phyloP scores from a whole-genome alignment of 2,113 vertebrate genomes.

The Sitta europaea region DNA sequence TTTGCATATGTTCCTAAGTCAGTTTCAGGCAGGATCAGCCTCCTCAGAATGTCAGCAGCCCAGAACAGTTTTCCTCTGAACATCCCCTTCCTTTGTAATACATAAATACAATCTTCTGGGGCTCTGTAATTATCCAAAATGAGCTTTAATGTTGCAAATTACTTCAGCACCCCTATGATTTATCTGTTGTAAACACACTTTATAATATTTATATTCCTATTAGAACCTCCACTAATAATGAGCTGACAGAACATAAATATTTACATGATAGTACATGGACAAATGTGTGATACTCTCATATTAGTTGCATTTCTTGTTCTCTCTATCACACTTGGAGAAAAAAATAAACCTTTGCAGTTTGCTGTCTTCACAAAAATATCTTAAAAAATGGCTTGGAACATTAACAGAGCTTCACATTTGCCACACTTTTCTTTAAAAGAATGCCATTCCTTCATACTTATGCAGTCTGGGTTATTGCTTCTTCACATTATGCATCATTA shows the following conservation, averaged over 20 bases:
- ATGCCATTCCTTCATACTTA: conserved; percentile 63
- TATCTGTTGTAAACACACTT: conserved; percentile 73
- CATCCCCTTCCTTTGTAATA: conserved; percentile 66
- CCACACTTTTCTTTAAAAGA: conserved; percentile 65
- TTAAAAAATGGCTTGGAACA: conserved; percentile 67
- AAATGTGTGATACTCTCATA: conserved; percentile 42
- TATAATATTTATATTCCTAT: conserved; percentile 72
- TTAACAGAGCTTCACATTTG: conserved; percentile 59
- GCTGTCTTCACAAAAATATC: conserved; percentile 36
- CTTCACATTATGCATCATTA: conserved; percentile 77
- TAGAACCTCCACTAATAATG: conserved; percentile 65
- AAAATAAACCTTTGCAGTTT: conserved; percentile 51
- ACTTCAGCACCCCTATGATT: conserved; percentile 70
- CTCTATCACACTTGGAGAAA: conserved; percentile 2
- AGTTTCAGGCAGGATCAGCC: conserved; percentile 38
- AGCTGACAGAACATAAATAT: conserved; percentile 59
- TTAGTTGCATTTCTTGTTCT: conserved; percentile 33
- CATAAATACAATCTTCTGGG: conserved; percentile 71
- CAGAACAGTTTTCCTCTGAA: conserved; percentile 61
- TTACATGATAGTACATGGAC: conserved; percentile 54
- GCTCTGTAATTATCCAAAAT: conserved; percentile 75
- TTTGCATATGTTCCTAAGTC: conserved; percentile 45
- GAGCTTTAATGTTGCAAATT: conserved; percentile 72
- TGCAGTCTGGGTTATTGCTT: conserved; percentile 66
- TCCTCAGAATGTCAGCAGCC: conserved; percentile 54